Conservation (phyloP, 2,113 vertebrate species). For the Sylvilagus bachmani region DNA sequence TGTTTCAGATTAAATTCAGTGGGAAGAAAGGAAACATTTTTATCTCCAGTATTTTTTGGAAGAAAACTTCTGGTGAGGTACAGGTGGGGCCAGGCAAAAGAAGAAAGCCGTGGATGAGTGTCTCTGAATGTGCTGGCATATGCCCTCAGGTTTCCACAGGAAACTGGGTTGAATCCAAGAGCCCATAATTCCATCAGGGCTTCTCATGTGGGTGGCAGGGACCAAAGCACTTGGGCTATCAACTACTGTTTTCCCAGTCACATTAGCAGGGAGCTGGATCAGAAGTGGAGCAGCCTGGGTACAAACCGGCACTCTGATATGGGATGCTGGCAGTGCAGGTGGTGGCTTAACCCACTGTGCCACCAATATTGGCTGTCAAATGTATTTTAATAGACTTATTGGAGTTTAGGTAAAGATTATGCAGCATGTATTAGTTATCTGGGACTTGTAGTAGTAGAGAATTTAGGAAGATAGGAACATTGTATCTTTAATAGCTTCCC, state of each 20-base stretch:
- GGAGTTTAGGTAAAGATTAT: background rate
- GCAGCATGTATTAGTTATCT: background rate
- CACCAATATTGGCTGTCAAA: no score
- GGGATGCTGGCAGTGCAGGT: no score
- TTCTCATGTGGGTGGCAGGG: no score
- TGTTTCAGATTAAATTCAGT: slow-evolving; percentile 48
- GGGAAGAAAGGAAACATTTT: background rate
- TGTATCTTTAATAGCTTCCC: background rate
- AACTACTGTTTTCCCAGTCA: no score
- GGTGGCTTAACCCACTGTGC: no score
- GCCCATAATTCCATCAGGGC: no score
- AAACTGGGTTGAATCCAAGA: background rate
- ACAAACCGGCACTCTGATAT: no score
- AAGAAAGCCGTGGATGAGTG: background rate
- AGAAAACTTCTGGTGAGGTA: slow-evolving; percentile 1
- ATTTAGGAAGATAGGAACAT: background rate
- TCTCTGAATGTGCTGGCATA: background rate
- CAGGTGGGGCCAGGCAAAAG: background rate
- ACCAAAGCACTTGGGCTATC: no score
- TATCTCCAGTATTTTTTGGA: background rate
- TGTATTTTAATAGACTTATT: background rate
- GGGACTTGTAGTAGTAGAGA: background rate
- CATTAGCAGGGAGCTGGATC: no score
- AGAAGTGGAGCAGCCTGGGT: no score
- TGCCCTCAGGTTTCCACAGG: background rate